phyloP scores from a whole-genome alignment of 2,113 vertebrate genomes.

The Zootoca vivipara region DNA sequence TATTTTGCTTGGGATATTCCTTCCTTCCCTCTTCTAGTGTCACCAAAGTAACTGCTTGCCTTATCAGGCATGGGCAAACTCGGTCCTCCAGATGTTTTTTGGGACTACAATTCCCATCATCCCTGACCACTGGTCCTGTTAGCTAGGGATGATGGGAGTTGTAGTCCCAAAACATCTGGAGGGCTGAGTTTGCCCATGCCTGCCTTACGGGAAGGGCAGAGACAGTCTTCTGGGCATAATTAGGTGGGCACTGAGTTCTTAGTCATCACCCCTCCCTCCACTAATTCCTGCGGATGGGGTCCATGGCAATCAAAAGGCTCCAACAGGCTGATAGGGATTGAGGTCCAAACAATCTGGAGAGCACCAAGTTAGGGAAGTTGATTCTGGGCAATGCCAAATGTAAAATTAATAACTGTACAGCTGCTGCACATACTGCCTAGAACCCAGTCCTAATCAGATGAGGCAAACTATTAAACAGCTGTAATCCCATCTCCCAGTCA shows the following conservation, averaged over 20 bases:
- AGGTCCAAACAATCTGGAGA: neutral
- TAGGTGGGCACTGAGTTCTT: neutral
- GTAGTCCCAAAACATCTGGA: too few relatives aligned
- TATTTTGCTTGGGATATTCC: neutral
- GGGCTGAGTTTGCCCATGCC: neutral
- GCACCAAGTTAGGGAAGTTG: neutral
- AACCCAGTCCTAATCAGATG: neutral
- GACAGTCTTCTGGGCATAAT: neutral
- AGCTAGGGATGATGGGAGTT: too few relatives aligned
- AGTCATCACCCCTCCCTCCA: neutral
- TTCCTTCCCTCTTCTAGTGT: neutral
- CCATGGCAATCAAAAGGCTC: neutral
- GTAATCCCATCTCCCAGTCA: neutral
- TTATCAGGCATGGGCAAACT: too few relatives aligned
- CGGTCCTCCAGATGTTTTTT: too few relatives aligned
- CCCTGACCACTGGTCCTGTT: too few relatives aligned
- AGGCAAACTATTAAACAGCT: neutral
- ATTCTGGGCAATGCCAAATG: neutral
- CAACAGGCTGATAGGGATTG: neutral
- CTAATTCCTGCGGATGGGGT: neutral
- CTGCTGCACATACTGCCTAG: neutral
- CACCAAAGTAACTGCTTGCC: slow-evolving; percentile 23
- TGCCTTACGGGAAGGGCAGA: neutral
- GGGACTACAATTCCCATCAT: too few relatives aligned
- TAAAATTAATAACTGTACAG: neutral